A percentile compares a stretch with the other conserved stretches of the same genome.
phyloP scores from a whole-genome alignment of 2,113 vertebrate species.

The Rhizomys pruinosus region DNA sequence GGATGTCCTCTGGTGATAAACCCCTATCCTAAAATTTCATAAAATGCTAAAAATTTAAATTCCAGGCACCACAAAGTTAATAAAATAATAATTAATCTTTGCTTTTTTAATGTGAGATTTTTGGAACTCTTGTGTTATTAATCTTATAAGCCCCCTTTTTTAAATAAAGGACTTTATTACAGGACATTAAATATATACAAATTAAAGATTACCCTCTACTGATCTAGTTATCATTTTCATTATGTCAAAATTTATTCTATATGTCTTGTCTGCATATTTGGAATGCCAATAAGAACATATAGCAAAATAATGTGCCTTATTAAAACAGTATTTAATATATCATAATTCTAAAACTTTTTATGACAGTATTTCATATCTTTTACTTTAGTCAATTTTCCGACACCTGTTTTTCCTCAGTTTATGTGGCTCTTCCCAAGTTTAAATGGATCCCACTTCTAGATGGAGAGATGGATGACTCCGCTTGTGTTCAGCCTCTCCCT shows the following conservation, averaged over 20 bases:
- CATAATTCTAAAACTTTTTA: slow-evolving; percentile 56
- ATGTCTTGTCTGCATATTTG: slow-evolving; percentile 19
- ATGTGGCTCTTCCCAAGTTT: slow-evolving; percentile 44
- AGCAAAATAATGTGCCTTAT: slow-evolving; percentile 22
- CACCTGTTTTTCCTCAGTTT: slow-evolving; percentile 5
- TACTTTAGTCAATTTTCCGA: slow-evolving; percentile 62
- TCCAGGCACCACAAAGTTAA: slow-evolving; percentile 45
- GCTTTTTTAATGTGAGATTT: slow-evolving; percentile 25
- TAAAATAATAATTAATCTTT: slow-evolving; percentile 30
- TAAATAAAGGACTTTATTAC: slow-evolving; percentile 22
- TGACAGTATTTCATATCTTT: slow-evolving; percentile 22
- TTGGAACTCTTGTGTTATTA: background rate
- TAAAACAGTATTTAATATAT: slow-evolving; percentile 33
- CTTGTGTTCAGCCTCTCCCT: slow-evolving; percentile 15
- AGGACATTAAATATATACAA: slow-evolving; percentile 33
- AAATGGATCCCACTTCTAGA: slow-evolving; percentile 7
- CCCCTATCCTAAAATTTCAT: background rate
- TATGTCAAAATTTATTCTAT: slow-evolving; percentile 27
- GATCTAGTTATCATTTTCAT: slow-evolving; percentile 16
- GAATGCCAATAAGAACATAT: slow-evolving; percentile 51
- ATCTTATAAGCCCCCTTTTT: background rate
- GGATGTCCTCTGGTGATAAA: background rate
- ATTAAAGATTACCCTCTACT: slow-evolving; percentile 18
- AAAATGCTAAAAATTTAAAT: slow-evolving; percentile 46
- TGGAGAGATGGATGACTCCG: background rate